Evolutionary conservation across 2,797 vertebrate genomes (phyloP), one percentile per base, ranked within the genome.

Genomic region (Propithecus deckenii): DNA sequence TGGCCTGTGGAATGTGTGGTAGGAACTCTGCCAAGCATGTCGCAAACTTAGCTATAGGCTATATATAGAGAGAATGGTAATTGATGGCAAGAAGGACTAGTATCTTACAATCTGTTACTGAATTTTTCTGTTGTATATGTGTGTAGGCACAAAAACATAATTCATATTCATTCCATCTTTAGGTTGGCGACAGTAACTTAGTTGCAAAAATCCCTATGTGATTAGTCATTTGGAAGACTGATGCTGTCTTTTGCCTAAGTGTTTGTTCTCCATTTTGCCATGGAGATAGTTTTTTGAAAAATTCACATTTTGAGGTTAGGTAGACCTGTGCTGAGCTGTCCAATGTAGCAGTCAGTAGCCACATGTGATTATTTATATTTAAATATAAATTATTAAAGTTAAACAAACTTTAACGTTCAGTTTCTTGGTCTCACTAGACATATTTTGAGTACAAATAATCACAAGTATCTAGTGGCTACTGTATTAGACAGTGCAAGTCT

Each of bases 341-440:
- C 41, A 81, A n/a, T 23, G 79, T n/a, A 55, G 38, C 5, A 46
- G 43, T 71, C 25, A 81, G 13, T 50, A 72, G 41, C 38, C 25
- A 63, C 20, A n/a, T n/a, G 9, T 85, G n/a, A 4, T 23, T 57
- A 81, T 69, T 95, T 84, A 85, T 67, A 43, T 43, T 87, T 92
- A 95, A 95, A 90, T 67, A 32, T 92, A 75, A 95, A 61, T 84
- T 61, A 96, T 63, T 91, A 89, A 94, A 94, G 43, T 59, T 6
- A 89, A 95, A 86, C 84, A 89, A 86, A 96, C 65, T 43, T 25
- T 38, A 94, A 65, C 18, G 75, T 91, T 86, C 5, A n/a, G 11
- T 43, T 93, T 65, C 14, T 89, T 78, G 22, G 4, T 91, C 23
- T 96, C 43, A 50, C n/a, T 83, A 69, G 43, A 28, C 32, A n/a